phyloP scores from a whole-genome alignment of 2,113 vertebrate species.

The Cepphus grylle region DNA sequence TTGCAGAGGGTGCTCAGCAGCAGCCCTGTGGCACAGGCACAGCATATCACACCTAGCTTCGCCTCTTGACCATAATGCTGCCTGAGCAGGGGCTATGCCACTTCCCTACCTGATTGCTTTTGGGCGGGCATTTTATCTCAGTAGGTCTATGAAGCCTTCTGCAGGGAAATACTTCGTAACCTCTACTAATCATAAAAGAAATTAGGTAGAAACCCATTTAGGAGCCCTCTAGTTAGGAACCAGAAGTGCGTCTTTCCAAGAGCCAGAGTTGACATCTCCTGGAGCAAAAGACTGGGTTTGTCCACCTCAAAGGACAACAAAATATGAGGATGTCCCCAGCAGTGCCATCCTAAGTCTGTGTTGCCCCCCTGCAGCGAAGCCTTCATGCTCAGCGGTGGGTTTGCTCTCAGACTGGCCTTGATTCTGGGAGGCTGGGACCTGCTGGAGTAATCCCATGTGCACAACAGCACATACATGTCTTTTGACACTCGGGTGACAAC shows the following conservation, averaged over 20 bases:
- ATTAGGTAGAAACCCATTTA: not conserved
- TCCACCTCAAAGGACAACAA: not conserved
- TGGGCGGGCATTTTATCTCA: not conserved
- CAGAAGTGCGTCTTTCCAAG: not conserved
- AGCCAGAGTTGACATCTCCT: not conserved
- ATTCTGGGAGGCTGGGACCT: not conserved
- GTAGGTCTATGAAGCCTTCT: not conserved
- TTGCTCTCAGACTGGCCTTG: not conserved
- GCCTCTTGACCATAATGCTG: accelerated
- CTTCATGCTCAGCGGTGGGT: not conserved
- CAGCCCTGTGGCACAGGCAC: not conserved
- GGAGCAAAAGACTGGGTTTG: not conserved
- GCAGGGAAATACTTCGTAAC: not conserved
- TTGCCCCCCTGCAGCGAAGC: not conserved
- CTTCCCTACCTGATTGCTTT: not conserved
- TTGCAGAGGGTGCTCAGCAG: not conserved
- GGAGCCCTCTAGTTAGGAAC: not conserved
- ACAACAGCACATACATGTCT: not conserved
- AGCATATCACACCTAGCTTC: not conserved
- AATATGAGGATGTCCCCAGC: not conserved
- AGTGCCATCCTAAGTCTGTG: not conserved
- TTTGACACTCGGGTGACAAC: not conserved
- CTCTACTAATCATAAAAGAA: not conserved
- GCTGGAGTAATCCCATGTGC: not conserved
- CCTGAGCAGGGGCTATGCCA: not conserved